Evolutionary conservation across 2,113 vertebrate species (phyloP), one percentile per base, ranked within the genome.

Genomic region (Pollachius pollachius): DNA sequence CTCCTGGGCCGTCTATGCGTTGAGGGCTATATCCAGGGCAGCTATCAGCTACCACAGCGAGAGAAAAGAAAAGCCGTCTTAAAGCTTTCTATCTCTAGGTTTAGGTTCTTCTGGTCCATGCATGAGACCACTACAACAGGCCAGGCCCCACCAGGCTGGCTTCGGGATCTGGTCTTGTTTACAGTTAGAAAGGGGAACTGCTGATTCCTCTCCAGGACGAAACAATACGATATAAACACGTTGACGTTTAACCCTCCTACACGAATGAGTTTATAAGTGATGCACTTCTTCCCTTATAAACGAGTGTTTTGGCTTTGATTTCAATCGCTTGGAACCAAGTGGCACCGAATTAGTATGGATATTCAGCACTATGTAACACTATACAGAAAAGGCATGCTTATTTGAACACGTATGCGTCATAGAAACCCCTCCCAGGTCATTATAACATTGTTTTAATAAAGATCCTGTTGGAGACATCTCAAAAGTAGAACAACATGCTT

Each of bases 151-250:
- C 57, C 48, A 0, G 54, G 54, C 64, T 7, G 34, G 58, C 0
- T 34, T 34, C 2, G 6, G 30, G 6, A 34, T 34, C 30, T 34
- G 30, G 30, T 34, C 4, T 34, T 34, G 4, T 7, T 17, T 65
- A 65, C 71, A 81, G 81, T 67, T 23, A 65, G 77, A 41, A 78
- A 60, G 65, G 30, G 61, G 77, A 82, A 77, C 67, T 77, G 75
- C 12, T 58, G 69, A 4, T 37, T 4, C 16, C 30, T 34, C 30
- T 34, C 21, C 64, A 58, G 9, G 15, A 12, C 17, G 30, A 23
- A 23, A 23, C 23, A 23, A 23, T 23, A 7, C 6, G 30, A 34
- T 34, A 27, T 2, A 34, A 34, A 34, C 30, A 34, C 4, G 4
- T 0, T 34, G 6, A 34, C 41, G 41, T 48, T 48, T 48, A 48